These are phyloP conservation scores for Nothocercus julius DNA, from an alignment of 2,113 vertebrate genomes.

Conservation along the genomic window DNA sequence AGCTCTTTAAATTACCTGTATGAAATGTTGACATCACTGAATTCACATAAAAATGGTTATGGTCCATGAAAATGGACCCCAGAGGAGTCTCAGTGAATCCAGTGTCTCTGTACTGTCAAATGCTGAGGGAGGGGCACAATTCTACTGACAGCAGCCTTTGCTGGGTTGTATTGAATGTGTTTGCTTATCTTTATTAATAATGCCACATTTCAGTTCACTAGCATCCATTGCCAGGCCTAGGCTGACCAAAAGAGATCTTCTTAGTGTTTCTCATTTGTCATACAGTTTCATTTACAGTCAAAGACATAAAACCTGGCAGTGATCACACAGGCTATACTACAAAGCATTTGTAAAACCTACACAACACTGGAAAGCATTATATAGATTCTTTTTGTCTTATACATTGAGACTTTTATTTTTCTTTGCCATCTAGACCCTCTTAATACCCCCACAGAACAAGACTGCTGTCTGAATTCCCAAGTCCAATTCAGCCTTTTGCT, in stretches of 20 bases:
- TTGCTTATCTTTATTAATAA: not conserved
- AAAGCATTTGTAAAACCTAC: not conserved
- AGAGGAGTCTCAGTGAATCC: not conserved
- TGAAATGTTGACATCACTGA: not conserved
- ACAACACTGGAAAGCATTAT: not conserved
- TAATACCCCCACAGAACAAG: not conserved
- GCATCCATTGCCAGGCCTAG: not conserved
- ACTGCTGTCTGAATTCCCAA: not conserved
- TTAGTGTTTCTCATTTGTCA: not conserved
- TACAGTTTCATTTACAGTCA: accelerated
- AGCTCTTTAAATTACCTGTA: not conserved
- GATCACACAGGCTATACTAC: not conserved
- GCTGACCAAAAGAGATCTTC: not conserved
- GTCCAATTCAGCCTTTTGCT: not conserved
- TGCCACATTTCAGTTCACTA: not conserved
- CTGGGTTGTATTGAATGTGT: not conserved
- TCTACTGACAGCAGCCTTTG: not conserved
- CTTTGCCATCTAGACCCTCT: not conserved
- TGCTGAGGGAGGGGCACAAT: not conserved
- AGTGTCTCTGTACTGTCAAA: not conserved
- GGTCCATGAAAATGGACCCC: not conserved
- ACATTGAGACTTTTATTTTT: not conserved
- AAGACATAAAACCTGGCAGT: not conserved
- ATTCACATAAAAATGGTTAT: not conserved
- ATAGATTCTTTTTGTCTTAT: not conserved